Base-by-base conservation (phyloP, 2,113 vertebrate species). In the Entomyzon cyanotis region DNA sequence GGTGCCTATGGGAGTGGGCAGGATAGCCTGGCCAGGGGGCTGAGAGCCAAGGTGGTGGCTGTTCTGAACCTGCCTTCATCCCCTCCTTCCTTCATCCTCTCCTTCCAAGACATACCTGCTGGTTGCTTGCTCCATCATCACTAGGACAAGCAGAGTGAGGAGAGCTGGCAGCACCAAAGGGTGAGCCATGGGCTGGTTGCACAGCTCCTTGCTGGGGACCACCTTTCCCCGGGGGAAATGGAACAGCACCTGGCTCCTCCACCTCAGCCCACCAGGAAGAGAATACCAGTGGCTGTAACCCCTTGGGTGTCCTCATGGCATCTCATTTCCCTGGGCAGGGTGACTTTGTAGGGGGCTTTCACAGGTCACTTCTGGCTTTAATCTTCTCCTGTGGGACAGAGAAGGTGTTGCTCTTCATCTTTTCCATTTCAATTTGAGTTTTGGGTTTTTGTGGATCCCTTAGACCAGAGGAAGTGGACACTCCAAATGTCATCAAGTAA, bases 151-250 rank as follows among this genome's bases (percentile, higher is more conserved):
- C 19, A 44, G 37, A 88, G 31, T 2, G 3, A 55, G 44, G 25
- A 84, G 63, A 73, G 18, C 76, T 76, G 70, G 49, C 15, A 27
- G n/a, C 63, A 41, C 42, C 1, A 4, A n/a, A 37, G 27, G 23
- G 73, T 52, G 68, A 83, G 56, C 75, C 6, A 0, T 5, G 12
- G 59, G 39, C 28, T 88, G 53, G 14, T 33, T 46, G 15, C 31
- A 33, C 3, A 5, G 41, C 39, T 76, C 23, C 18, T 75, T 2
- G 0, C 41, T 69, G 55, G 46, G 31, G 39, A 76, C 31, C 25
- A 31, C 4, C 17, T 84, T 84, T 55, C 19, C 27, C 24, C 0
- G 0, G 3, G 12, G 24, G 19, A 6, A 73, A 31, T 5, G 2
- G 58, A 64, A 68, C 7, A 14, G 35, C 16, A 14, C 15, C 27